Evolutionary conservation across 2,113 vertebrate species (phyloP).

Genomic region (Ondatra zibethicus): DNA sequence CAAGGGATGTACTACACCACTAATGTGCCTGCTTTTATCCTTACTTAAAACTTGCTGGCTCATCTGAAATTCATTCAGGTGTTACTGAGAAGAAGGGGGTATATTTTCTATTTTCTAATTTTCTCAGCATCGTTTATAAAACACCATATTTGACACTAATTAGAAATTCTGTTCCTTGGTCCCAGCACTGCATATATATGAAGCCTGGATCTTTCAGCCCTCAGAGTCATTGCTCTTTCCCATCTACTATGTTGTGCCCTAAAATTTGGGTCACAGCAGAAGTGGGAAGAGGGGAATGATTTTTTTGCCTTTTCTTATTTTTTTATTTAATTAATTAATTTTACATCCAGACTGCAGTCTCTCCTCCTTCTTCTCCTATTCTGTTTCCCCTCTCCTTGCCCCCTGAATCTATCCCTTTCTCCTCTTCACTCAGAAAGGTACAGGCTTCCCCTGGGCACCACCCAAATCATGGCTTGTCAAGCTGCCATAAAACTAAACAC

Average conservation of each 20-base stretch:
- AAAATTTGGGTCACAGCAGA: not conserved
- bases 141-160: not conserved
- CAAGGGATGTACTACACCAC: not conserved
- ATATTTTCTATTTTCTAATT: conserved; percentile 38
- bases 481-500: not conserved
- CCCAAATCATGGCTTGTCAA: not conserved
- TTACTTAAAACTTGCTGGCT: not conserved
- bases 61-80: conserved; percentile 40
- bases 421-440: not conserved
- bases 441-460: not conserved
- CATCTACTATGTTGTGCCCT: not conserved
- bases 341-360: not conserved
- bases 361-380: not conserved
- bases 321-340: not conserved
- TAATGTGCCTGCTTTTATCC: not conserved
- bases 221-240: not conserved
- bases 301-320: not conserved
- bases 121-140: conserved; percentile 30
- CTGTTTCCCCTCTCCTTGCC: not conserved
- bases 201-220: not conserved
- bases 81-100: not conserved
- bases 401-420: not conserved
- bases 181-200: not conserved
- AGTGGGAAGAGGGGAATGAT: not conserved
- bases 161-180: conserved; percentile 28